Evolutionary conservation across 2,113 vertebrate genomes (phyloP).

Genomic region (Myrmecobius fasciatus): DNA sequence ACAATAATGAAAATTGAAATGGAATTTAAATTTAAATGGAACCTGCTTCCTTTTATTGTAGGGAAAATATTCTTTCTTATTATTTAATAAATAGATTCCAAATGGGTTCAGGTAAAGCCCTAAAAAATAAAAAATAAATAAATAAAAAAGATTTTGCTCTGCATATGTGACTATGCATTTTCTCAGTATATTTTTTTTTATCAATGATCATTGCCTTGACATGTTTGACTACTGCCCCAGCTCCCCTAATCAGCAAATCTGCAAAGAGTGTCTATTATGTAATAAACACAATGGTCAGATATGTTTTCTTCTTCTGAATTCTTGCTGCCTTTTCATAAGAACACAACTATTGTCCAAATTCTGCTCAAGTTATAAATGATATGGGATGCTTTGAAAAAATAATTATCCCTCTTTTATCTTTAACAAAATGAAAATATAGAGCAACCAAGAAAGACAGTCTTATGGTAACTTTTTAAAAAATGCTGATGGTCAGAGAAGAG

Average conservation of each 20-base stretch:
- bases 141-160: constrained; percentile 50
- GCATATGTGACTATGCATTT: constrained; percentile 26
- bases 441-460: constrained; percentile 5
- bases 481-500: constrained; percentile 6
- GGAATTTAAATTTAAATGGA: constrained; percentile 44
- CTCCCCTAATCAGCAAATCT: constrained; percentile 18
- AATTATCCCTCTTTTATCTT: constrained; percentile 41
- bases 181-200: neutral
- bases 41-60: constrained; percentile 31
- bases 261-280: constrained; percentile 36
- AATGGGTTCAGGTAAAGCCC: constrained; percentile 21
- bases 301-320: constrained; percentile 59
- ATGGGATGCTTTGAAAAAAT: constrained; percentile 25
- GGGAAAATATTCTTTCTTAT: neutral
- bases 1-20: constrained; percentile 62
- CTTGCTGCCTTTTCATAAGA: constrained; percentile 33
- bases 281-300: constrained; percentile 57
- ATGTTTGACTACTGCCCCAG: constrained; percentile 34
- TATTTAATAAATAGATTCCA: constrained; percentile 57
- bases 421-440: constrained; percentile 21
- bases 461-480: neutral
- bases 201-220: constrained; percentile 48
- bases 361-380: constrained; percentile 49
- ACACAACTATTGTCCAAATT: constrained; percentile 18
- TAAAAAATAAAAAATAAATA: constrained; percentile 54